These are phyloP conservation scores for Anhinga anhinga DNA, from an alignment of 2,113 vertebrate species.

Conservation along the genomic window DNA sequence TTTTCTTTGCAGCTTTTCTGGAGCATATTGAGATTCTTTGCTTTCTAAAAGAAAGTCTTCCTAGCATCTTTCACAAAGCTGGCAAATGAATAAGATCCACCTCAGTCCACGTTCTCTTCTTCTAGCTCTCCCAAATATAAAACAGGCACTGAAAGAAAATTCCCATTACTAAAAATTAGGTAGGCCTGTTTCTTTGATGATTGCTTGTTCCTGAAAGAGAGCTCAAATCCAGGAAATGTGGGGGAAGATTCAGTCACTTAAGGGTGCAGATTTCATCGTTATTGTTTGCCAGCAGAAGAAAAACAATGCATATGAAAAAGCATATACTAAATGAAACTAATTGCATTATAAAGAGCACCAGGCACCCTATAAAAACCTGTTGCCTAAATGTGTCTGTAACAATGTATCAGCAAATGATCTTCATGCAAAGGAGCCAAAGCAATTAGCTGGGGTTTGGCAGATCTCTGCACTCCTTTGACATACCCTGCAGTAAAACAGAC, in stretches of 20 bases:
- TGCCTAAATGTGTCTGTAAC: constrained; percentile 9
- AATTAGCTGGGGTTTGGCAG: constrained; percentile 5
- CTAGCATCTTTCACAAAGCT: background rate
- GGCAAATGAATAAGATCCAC: background rate
- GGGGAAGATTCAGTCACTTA: background rate
- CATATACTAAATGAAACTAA: constrained; percentile 11
- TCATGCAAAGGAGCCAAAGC: constrained; percentile 20
- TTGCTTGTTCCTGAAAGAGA: background rate
- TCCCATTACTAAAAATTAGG: background rate
- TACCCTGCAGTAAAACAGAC: background rate
- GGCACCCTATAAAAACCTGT: constrained; percentile 35
- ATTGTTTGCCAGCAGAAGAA: background rate
- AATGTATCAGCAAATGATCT: constrained; percentile 45
- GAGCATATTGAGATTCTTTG: background rate
- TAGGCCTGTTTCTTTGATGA: background rate
- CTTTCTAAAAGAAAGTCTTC: background rate
- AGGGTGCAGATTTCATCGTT: background rate
- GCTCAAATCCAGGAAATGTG: background rate
- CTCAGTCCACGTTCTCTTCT: background rate
- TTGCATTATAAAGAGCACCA: constrained; percentile 9
- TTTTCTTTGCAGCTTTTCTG: background rate
- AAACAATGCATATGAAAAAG: background rate
- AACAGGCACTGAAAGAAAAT: background rate
- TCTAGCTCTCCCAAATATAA: background rate
- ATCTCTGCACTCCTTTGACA: background rate